Percentiles rank a stretch among this genome's conserved stretches.
phyloP scores from a whole-genome alignment of 2,888 invertebrate genomes.

The Drosophila engyochracea region DNA sequence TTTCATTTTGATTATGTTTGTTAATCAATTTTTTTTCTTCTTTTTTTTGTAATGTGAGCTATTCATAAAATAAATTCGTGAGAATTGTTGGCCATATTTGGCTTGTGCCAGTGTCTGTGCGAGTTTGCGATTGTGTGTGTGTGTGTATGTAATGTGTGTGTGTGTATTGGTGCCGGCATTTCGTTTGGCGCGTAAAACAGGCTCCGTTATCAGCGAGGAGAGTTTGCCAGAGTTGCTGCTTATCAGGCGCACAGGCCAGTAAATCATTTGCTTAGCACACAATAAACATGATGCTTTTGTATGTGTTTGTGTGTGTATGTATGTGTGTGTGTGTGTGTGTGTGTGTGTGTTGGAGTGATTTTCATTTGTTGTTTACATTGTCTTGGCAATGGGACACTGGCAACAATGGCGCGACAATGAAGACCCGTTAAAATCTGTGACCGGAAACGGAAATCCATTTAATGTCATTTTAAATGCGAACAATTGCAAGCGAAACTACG shows the following conservation, averaged over 20 bases:
- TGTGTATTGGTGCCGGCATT: slow-evolving; percentile 40
- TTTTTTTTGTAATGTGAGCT: slow-evolving; percentile 16
- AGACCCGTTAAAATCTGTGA: slow-evolving; percentile 63
- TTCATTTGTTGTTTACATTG: slow-evolving; percentile 48
- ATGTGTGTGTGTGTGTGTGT: slow-evolving; percentile 5
- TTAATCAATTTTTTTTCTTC: not conserved
- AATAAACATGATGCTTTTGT: slow-evolving; percentile 28
- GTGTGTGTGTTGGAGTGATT: slow-evolving; percentile 19
- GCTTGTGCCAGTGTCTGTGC: slow-evolving; percentile 15
- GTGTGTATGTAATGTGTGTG: slow-evolving; percentile 8
- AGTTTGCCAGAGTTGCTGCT: slow-evolving; percentile 33
- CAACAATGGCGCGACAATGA: slow-evolving; percentile 50
- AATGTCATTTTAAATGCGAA: slow-evolving; percentile 55
- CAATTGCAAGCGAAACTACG: slow-evolving; percentile 40
- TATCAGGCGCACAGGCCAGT: slow-evolving; percentile 49
- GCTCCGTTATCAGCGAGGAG: slow-evolving; percentile 35
- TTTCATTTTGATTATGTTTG: slow-evolving; percentile 1
- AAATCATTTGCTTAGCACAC: slow-evolving; percentile 31
- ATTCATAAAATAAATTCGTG: slow-evolving; percentile 20
- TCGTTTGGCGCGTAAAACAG: slow-evolving; percentile 57
- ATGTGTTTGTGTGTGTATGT: not conserved
- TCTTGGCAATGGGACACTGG: slow-evolving; percentile 22
- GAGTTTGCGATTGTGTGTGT: not conserved
- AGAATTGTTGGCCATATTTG: slow-evolving; percentile 18
- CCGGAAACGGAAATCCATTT: slow-evolving; percentile 65